These are phyloP conservation scores for Eumerus sabulonum DNA, from an alignment of 2,888 invertebrate genomes.

Conservation along the genomic window DNA sequence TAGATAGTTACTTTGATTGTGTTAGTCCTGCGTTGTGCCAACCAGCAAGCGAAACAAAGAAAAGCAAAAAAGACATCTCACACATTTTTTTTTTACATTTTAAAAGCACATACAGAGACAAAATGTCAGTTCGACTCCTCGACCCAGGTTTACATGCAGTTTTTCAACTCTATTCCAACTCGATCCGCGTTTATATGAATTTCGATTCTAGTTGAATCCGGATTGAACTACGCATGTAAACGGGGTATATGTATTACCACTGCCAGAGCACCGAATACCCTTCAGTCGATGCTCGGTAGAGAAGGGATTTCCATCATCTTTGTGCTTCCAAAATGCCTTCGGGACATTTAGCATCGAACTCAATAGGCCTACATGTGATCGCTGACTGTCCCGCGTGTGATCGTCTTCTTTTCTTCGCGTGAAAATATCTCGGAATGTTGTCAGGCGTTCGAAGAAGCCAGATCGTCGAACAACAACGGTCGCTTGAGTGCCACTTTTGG, in stretches of 20 bases:
- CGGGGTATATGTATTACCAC: conserved; percentile 73
- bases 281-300: conserved; percentile 76
- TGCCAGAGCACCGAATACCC: conserved; percentile 78
- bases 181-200: too few relatives aligned
- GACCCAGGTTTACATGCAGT: too few relatives aligned
- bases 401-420: conserved; percentile 70
- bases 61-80: too few relatives aligned
- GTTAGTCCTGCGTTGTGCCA: too few relatives aligned
- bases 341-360: conserved; percentile 70
- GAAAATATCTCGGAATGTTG: conserved; percentile 72
- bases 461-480: conserved; percentile 28
- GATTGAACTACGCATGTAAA: too few relatives aligned
- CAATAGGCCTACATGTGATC: conserved; percentile 76
- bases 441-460: conserved; percentile 54
- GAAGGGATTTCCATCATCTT: conserved; percentile 71
- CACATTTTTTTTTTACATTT: too few relatives aligned
- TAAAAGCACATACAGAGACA: too few relatives aligned
- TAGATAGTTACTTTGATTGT: too few relatives aligned
- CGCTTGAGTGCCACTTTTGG: background rate
- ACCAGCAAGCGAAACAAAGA: too few relatives aligned
- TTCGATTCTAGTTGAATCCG: too few relatives aligned
- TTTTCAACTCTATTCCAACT: too few relatives aligned
- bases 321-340: conserved; percentile 74
- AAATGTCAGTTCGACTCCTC: too few relatives aligned
- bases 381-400: conserved; percentile 75